A percentile compares a stretch with the other conserved stretches of the same genome.
phyloP scores from a whole-genome alignment of 2,797 vertebrate genomes.

The Corythornis leucogaster region DNA sequence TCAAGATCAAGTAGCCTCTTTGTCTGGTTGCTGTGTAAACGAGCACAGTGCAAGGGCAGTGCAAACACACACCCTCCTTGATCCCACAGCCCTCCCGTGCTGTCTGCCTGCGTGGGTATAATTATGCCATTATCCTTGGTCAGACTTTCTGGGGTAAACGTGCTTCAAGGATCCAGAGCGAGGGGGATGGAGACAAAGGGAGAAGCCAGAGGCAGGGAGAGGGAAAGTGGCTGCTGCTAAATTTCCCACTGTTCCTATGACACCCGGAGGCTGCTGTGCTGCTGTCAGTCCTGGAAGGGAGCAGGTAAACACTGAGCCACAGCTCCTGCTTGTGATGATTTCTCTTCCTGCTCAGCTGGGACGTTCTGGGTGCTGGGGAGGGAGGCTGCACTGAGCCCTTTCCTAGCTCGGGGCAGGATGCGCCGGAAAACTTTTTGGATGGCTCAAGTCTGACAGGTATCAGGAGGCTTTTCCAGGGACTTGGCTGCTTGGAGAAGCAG shows the following conservation, averaged over 20 bases:
- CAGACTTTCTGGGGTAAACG: constrained; percentile 10
- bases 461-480: neutral
- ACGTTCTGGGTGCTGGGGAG: neutral
- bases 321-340: neutral
- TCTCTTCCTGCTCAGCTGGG: neutral
- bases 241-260: constrained; percentile 37
- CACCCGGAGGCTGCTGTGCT: constrained; percentile 26
- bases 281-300: constrained; percentile 12
- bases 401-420: neutral
- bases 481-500: neutral
- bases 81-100: neutral
- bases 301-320: constrained; percentile 6
- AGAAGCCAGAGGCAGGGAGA: constrained; percentile 5
- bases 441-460: neutral
- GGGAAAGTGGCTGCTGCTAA: constrained; percentile 25
- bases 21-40: neutral
- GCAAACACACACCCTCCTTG: neutral
- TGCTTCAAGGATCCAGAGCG: neutral
- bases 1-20: neutral
- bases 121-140: constrained; percentile 15
- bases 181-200: neutral
- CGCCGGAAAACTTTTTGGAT: neutral
- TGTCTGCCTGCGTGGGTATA: neutral
- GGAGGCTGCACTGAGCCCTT: neutral
- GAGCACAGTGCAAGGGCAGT: neutral